A percentile compares a stretch with the other conserved stretches of the same genome.
Conservation (phyloP, 2,113 vertebrate genomes). For the Chionis minor region DNA sequence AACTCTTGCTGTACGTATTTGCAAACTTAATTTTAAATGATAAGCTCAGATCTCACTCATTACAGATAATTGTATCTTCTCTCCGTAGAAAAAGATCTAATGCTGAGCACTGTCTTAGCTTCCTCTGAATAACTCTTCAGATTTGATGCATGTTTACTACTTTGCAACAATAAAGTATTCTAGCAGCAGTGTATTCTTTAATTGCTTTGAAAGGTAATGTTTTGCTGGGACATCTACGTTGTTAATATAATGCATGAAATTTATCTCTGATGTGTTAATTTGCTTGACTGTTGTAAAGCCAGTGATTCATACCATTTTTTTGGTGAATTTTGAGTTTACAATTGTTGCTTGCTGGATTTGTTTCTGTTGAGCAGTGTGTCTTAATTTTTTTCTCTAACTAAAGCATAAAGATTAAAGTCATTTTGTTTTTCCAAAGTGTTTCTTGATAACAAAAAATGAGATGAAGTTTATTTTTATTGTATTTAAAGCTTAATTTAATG, state of each 20-base stretch:
- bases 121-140: neutral
- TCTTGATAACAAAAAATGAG: neutral
- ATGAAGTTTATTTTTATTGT: neutral
- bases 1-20: neutral
- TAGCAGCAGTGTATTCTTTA: neutral
- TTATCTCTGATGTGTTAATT: neutral
- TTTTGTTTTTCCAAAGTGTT: neutral
- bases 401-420: neutral
- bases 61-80: slow-evolving; percentile 29
- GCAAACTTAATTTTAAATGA: slow-evolving; percentile 49
- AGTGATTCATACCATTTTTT: neutral
- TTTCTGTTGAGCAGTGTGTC: neutral
- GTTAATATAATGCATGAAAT: neutral
- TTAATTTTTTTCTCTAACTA: slow-evolving; percentile 5
- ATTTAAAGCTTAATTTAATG: neutral
- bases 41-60: slow-evolving; percentile 20
- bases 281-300: neutral
- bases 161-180: neutral
- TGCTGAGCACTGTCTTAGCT: neutral
- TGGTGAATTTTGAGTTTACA: neutral
- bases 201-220: neutral
- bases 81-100: neutral
- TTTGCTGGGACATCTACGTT: neutral
- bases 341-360: neutral
- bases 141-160: neutral